Conservation (phyloP, 2,113 vertebrate genomes). For the Bos javanicus region DNA sequence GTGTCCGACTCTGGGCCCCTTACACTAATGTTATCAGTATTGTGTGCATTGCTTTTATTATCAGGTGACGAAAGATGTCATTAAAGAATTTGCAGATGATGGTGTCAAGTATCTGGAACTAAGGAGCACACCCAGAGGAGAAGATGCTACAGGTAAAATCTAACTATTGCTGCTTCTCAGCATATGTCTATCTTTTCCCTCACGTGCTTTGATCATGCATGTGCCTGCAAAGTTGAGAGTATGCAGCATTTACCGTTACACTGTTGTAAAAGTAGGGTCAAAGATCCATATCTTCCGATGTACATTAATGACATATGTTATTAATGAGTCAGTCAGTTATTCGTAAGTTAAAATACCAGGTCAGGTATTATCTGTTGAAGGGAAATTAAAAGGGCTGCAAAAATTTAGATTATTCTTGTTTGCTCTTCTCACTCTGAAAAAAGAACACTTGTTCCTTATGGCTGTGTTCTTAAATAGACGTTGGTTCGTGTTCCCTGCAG, state of each 20-base stretch:
- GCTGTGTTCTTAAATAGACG: neutral
- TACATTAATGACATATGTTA: neutral
- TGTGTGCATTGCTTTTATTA: constrained; percentile 10
- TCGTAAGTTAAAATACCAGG: constrained; percentile 10
- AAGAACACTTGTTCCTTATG: neutral
- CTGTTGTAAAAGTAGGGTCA: neutral
- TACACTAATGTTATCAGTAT: neutral
- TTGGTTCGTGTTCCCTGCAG: neutral
- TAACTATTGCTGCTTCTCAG: neutral
- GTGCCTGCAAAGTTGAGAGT: neutral
- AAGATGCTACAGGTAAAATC: constrained; percentile 80
- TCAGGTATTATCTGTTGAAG: constrained; percentile 11
- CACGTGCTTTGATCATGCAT: neutral
- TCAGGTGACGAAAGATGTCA: constrained; percentile 95
- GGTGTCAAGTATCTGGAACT: constrained; percentile 97
- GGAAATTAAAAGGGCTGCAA: neutral
- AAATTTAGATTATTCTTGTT: neutral
- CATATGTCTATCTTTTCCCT: neutral
- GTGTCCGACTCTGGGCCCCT: neutral
- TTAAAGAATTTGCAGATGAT: constrained; percentile 96
- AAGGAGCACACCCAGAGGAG: constrained; percentile 94
- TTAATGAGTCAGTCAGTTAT: neutral
- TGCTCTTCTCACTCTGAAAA: constrained; percentile 7
- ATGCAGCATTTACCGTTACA: neutral
- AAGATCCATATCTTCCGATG: neutral